Base-by-base conservation (phyloP, 1,140 invertebrate genomes). In the Papilio polytes region DNA sequence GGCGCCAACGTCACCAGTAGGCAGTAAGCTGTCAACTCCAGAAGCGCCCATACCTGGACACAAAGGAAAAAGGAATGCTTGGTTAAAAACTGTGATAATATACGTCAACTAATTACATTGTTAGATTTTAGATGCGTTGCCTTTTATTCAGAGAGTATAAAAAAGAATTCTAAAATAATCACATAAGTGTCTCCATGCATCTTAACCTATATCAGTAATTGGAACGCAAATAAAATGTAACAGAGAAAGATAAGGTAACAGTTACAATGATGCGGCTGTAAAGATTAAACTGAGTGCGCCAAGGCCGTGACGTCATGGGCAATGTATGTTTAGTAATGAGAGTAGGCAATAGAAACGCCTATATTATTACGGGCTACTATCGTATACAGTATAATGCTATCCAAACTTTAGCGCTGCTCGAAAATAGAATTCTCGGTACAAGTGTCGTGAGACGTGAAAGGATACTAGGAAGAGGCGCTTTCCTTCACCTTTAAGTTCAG, bases 1-100 rank as follows among this genome's bases (percentile, higher is more conserved):
- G 92, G 92, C 8, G 86, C 86, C 4, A 94, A 79, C 1, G 90
- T 92, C 51, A 93, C 92, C 70, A 93, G 81, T 7, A 93, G 83
- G 36, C 85, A 85, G 82, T 92, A 93, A 0, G 86, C 85, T 0
- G 87, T 80, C 48, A 94, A 82, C 81, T 94, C 92, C 41, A 93
- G 77, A 0, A 94, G 83, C 0, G 91, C 86, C 92, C 92, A 93
- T 78, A 91, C 80, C 92, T 94, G 85, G 3, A 86, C 88, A 77
- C 66, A 48, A 53, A 18, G 3, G n/a, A 56, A 56, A 48, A 53
- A 18, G 3, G 18, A 56, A 56, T n/a, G 53, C 7, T n/a, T n/a
- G 6, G 36, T n/a, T n/a, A n/a, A 36, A 36, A 36, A 36, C 36
- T 4, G 0, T 36, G 36, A 41, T 41, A 41, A 41, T 41, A 41